Evolutionary conservation across 2,888 invertebrate species (phyloP).

Genomic region (Tipula lateralis): DNA sequence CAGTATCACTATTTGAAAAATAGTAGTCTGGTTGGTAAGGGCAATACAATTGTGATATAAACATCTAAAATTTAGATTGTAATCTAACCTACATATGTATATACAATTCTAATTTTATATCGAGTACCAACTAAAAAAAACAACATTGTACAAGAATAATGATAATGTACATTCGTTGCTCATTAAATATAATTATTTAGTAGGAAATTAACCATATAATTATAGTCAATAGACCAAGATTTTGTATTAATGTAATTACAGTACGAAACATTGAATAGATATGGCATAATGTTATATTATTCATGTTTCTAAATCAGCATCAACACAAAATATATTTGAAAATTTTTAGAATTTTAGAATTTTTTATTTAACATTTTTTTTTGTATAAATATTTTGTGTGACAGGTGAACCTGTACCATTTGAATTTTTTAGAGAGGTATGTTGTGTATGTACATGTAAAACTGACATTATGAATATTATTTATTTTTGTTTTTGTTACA

Average conservation of each 20-base stretch:
- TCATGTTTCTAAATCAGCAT: not conserved
- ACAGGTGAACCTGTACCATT: not conserved
- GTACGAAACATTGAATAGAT: not conserved
- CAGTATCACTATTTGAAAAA: too few relatives aligned
- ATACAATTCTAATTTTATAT: too few relatives aligned
- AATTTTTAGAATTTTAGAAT: not conserved
- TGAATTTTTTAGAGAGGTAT: not conserved
- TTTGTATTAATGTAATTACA: not conserved
- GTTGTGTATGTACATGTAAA: not conserved
- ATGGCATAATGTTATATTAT: not conserved
- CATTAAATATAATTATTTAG: not conserved
- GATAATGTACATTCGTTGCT: not conserved
- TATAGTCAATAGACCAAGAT: conserved; percentile 1
- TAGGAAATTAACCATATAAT: not conserved
- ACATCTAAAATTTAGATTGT: not conserved
- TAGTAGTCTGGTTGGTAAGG: too few relatives aligned
- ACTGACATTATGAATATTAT: not conserved
- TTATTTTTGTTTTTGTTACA: not conserved
- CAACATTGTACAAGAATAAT: not conserved
- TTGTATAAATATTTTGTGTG: not conserved
- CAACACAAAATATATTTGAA: not conserved
- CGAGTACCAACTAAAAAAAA: not conserved
- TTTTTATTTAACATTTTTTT: not conserved
- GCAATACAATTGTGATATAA: not conserved
- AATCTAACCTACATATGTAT: not conserved